A percentile compares a stretch with the other conserved stretches of the same genome.
phyloP scores from a whole-genome alignment of 2,888 invertebrate species.

The Bellardia pandia region DNA sequence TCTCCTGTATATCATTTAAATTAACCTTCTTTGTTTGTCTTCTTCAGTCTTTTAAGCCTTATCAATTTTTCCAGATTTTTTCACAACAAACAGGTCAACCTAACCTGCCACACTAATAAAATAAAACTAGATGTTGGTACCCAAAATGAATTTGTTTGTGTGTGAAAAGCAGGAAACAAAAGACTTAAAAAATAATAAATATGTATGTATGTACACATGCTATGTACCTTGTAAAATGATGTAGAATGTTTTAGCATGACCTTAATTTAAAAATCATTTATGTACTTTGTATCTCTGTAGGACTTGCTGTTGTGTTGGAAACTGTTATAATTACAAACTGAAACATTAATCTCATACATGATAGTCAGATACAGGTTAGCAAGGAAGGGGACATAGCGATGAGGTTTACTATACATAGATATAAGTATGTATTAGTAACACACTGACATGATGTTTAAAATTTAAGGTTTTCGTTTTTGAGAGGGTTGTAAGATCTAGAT shows the following conservation, averaged over 20 bases:
- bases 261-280: constrained; percentile 58
- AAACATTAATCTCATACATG: neutral
- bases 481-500: too few species aligned
- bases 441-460: too few species aligned
- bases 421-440: too few species aligned
- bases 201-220: neutral
- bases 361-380: neutral
- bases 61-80: constrained; percentile 18
- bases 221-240: constrained; percentile 27
- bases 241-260: constrained; percentile 46
- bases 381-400: too few species aligned
- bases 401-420: too few species aligned
- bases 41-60: neutral
- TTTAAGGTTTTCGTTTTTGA: too few species aligned
- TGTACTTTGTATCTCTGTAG: constrained; percentile 10
- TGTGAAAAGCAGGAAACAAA: neutral
- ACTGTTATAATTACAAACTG: neutral
- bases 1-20: constrained; percentile 42
- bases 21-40: constrained; percentile 39
- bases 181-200: neutral
- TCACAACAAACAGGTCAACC: constrained; percentile 10
- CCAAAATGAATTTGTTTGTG: neutral
- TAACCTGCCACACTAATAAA: constrained; percentile 38
- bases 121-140: constrained; percentile 12
- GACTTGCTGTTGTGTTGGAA: neutral